Conservation (phyloP, 2,797 vertebrate genomes). For the Sarcophilus harrisii region DNA sequence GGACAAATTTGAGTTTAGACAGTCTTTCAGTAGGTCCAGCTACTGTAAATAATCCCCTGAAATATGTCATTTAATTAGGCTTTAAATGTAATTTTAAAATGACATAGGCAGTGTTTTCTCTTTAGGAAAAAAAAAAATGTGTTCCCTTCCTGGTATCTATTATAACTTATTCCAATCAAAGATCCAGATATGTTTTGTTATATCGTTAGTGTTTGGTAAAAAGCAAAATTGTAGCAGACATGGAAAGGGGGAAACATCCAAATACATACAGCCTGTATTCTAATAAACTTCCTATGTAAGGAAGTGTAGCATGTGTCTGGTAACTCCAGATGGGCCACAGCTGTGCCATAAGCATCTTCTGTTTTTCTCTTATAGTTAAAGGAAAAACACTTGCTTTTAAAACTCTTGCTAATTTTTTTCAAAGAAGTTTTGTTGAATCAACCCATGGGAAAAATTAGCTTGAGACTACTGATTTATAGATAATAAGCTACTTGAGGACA, state of each 20-base stretch:
- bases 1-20: not conserved
- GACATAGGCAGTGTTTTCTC: not conserved
- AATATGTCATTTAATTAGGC: constrained; percentile 23
- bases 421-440: not conserved
- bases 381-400: not conserved
- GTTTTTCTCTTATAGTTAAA: constrained; percentile 1
- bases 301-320: not conserved
- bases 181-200: constrained; percentile 36
- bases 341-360: not conserved
- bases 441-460: not conserved
- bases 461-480: not conserved
- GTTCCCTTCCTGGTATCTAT: not conserved
- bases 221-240: constrained; percentile 5
- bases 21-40: constrained; percentile 19
- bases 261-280: not conserved
- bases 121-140: constrained; percentile 23
- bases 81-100: constrained; percentile 29
- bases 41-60: constrained; percentile 35
- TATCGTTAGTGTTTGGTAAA: constrained; percentile 6
- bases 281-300: constrained; percentile 25
- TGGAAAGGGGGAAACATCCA: not conserved
- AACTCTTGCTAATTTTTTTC: not conserved
- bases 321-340: not conserved
- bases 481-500: not conserved
- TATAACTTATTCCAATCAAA: constrained; percentile 5